Evolutionary conservation across 2,113 vertebrate species (phyloP), one percentile per base, ranked within the genome.

Genomic region (Neodon shergylaensis): DNA sequence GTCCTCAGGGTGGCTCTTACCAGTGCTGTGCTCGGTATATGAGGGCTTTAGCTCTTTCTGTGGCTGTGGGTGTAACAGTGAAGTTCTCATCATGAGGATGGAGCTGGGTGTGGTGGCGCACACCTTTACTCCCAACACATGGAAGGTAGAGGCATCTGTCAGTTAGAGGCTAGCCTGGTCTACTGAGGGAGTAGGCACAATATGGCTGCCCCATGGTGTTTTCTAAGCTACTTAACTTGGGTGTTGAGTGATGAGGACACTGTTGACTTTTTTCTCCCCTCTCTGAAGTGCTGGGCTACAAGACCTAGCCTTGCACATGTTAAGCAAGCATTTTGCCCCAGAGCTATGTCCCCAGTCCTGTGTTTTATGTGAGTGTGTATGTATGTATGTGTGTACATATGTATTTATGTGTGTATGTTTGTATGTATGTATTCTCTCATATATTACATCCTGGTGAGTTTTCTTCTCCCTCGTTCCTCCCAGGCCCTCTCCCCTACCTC

Each of bases 1-100:
- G 0, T 10, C 52, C 9, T 28, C 31, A 6, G 24, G 24, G 17
- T 3, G 7, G 33, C 11, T 6, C 26, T 21, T 5, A 13, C 0
- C 5, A 8, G 61, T 47, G 49, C 24, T 4, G n/a, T 4, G 0
- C 81, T 33, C 7, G 0, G 10, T 6, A 39, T 26, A 39, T 28
- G 54, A 82, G 2, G 4, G 0, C 3, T 3, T 44, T 4, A 8
- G 42, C 47, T 0, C 0, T 24, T 0, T 7, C 16, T 24, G 17
- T 39, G 36, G 78, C 44, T 28, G 5, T 4, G 0, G 1, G 14
- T 3, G 24, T 17, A 36, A 36, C 2, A 72, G 33, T 87, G 21
- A 16, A 1, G 19, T 24, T n/a, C 22, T 70, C 36, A 19, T 58
- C 26, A 3, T 12, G 24, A 19, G 28, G 10, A 0, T 3, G 66